Percentiles rank a stretch among this genome's conserved stretches.
Conservation (phyloP, 2,888 invertebrate genomes). For the Drosophila antonietae region DNA sequence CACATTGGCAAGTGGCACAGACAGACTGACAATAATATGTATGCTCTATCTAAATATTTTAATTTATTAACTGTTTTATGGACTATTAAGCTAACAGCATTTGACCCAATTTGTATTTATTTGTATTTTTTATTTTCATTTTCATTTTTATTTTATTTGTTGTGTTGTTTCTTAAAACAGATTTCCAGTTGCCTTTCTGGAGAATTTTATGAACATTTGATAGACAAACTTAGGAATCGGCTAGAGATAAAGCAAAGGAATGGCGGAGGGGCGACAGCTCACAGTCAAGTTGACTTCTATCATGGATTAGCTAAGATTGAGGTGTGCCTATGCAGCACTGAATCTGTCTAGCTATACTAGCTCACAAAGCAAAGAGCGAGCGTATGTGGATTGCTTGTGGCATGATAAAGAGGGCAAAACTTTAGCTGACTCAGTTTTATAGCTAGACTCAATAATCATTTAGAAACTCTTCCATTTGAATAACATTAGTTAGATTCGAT, state of each 20-base stretch:
- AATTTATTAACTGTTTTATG: conserved; percentile 7
- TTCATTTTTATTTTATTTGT: neutral
- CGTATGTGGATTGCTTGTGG: neutral
- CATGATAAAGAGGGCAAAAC: too few species aligned
- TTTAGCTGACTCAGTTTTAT: too few species aligned
- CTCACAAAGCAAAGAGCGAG: too few species aligned
- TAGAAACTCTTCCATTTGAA: too few species aligned
- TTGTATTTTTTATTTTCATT: neutral
- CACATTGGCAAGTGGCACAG: conserved; percentile 15
- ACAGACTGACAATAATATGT: too few species aligned
- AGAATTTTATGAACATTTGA: neutral
- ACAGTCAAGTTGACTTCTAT: neutral
- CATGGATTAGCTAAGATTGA: neutral
- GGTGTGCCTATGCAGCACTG: neutral
- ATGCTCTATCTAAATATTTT: neutral
- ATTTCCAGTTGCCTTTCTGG: neutral
- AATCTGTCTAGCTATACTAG: neutral
- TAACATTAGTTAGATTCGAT: too few species aligned
- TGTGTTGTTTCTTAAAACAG: too few species aligned
- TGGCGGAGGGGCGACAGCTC: too few species aligned
- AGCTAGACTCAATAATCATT: too few species aligned
- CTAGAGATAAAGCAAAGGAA: neutral
- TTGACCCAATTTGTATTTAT: neutral
- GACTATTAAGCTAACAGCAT: neutral
- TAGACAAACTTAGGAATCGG: neutral